These are phyloP conservation scores for Lepeophtheirus salmonis DNA, from an alignment of 1,140 invertebrate species.

Conservation along the genomic window DNA sequence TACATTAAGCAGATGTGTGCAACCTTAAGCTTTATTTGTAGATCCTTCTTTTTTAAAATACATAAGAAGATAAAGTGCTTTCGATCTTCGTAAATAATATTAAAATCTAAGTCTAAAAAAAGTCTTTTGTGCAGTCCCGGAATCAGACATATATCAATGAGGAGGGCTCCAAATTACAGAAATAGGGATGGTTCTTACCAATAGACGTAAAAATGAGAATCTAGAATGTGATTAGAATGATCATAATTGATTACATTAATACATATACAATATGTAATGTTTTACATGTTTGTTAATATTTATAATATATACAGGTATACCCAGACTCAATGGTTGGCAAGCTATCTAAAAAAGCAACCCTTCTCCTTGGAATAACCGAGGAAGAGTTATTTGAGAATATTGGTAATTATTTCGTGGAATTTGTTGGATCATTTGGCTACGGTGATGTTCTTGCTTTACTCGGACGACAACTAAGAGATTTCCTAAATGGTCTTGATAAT, in stretches of 20 bases:
- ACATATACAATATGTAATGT: neutral
- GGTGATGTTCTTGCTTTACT: conserved; percentile 70
- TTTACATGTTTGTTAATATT: neutral
- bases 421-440: conserved; percentile 85
- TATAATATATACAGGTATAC: conserved; percentile 39
- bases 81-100: too few species aligned
- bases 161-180: too few species aligned
- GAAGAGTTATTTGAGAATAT: conserved; percentile 71
- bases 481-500: conserved; percentile 87
- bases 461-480: conserved; percentile 79
- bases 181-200: too few species aligned
- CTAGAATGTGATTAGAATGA: neutral
- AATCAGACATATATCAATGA: too few species aligned
- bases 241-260: neutral
- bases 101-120: too few species aligned
- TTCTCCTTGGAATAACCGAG: conserved; percentile 64
- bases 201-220: too few species aligned
- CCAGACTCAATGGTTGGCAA: conserved; percentile 65
- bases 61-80: too few species aligned
- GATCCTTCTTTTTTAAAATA: too few species aligned
- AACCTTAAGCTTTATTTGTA: too few species aligned
- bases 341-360: conserved; percentile 54
- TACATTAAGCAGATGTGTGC: too few species aligned
- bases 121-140: too few species aligned
- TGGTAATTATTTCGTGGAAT: conserved; percentile 71